Evolutionary conservation across 2,113 vertebrate genomes (phyloP).

Genomic region (Balaeniceps rex): DNA sequence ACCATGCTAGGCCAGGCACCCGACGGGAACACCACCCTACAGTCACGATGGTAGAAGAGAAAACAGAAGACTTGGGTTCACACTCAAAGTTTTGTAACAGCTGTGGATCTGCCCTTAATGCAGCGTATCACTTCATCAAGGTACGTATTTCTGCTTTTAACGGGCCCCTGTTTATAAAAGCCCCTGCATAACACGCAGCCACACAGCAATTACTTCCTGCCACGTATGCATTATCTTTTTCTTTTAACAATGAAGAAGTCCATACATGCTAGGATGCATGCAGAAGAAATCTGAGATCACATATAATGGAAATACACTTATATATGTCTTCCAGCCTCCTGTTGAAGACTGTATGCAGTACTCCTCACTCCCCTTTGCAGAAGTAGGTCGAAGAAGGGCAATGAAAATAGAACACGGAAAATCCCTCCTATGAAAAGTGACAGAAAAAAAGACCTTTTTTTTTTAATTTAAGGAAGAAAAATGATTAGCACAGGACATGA

Average conservation of each 20-base stretch:
- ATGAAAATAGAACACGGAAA: conserved; percentile 1
- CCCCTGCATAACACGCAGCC: neutral
- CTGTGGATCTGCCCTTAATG: neutral
- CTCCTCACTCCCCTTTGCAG: neutral
- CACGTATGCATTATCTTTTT: neutral
- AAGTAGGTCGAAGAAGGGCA: conserved; percentile 36
- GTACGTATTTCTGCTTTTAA: neutral
- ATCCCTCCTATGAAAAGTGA: neutral
- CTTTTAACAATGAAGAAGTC: neutral
- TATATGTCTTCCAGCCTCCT: neutral
- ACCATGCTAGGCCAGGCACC: neutral
- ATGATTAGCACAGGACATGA: neutral
- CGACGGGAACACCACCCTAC: fast-evolving
- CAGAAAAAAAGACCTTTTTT: neutral
- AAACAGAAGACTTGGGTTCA: neutral
- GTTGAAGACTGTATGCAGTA: neutral
- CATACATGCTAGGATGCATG: neutral
- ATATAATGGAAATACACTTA: neutral
- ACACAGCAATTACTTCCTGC: neutral
- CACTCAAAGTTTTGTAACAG: neutral
- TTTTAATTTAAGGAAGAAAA: neutral
- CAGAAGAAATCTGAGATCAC: neutral
- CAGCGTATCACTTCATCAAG: neutral
- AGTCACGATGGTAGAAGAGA: neutral
- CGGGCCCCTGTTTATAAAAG: neutral